Base-by-base conservation (phyloP, 2,888 invertebrate genomes). In the Parelbella ahira region DNA sequence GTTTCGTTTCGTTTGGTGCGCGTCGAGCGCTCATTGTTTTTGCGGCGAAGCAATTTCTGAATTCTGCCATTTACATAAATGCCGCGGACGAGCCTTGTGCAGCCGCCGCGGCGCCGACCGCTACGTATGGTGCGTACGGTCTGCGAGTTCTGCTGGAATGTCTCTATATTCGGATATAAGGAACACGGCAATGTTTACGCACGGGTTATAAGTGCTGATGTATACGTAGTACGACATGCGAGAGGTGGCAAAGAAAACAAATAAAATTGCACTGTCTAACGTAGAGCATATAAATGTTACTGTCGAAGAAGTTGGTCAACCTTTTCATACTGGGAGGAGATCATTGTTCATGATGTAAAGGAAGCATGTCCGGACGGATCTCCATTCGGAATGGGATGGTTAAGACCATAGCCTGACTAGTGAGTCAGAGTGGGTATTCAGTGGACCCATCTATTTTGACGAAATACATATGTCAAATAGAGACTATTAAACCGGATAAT, bases 41-140 rank as follows among this genome's bases (percentile, higher is more conserved):
- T 80, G 73, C 65, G 52, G 58, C 64, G 68, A 63, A 54, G 76
- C 70, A 81, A 80, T 81, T 82, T 83, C 72, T 81, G 82, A 79
- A 83, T 83, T 75, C 73, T 67, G 65, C 60, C 69, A 84, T 86
- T 86, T 86, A 82, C 86, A 84, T 86, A 86, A 83, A 84, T 83
- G 61, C 81, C 74, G 55, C 52, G 56, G 63, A 62, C 68, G 36
- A 29, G 18, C 81, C 82, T 82, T 82, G 81, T 82, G 68, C 70
- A 78, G 79, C 79, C 73, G 75, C 76, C 69, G 72, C 74, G 83
- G 82, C 81, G 80, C 83, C 82, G 81, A 61, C 64, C 51, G 60
- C 39, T 41, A 33, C 41, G 41, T 41, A 41, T 41, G 33, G 41
- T 41, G 41, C 33, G 41, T 41, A 34, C 41, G 41, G 7, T 33